Evolutionary conservation across 1,140 invertebrate species (phyloP).

Genomic region (Drosophila punjabiensis): DNA sequence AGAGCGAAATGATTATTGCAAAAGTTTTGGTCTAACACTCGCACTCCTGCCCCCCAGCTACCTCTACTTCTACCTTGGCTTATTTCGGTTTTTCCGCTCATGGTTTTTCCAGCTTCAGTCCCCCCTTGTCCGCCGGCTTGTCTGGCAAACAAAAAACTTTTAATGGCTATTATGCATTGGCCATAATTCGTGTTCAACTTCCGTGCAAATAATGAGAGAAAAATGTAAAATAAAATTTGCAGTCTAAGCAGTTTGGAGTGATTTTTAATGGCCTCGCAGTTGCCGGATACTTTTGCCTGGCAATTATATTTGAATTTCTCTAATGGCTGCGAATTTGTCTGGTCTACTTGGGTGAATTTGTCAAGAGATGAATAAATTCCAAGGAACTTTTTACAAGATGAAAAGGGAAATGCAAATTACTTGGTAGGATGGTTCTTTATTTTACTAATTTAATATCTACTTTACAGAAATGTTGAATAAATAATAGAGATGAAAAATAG

Average conservation of each 20-base stretch:
- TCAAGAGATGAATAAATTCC: neutral
- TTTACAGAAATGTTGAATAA: neutral
- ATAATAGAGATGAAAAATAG: neutral
- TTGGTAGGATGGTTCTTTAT: neutral
- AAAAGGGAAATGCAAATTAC: neutral
- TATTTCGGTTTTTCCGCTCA: constrained; percentile 28
- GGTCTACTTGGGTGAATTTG: constrained; percentile 23
- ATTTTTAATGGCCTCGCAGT: constrained; percentile 75
- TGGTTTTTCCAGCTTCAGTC: constrained; percentile 12
- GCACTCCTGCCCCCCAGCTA: constrained; percentile 24
- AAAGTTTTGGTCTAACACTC: constrained; percentile 76
- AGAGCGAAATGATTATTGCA: constrained; percentile 74
- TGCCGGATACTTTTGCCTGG: constrained; percentile 29
- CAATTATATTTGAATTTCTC: constrained; percentile 44
- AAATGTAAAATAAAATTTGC: constrained; percentile 69
- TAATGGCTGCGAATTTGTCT: constrained; percentile 49
- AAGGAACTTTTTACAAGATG: neutral
- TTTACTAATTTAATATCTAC: neutral
- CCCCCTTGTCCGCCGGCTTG: constrained; percentile 23
- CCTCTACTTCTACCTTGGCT: constrained; percentile 56
- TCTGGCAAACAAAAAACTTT: constrained; percentile 58
- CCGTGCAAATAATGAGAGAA: constrained; percentile 57
- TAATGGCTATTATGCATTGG: constrained; percentile 81
- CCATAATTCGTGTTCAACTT: constrained; percentile 71
- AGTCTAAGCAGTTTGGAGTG: constrained; percentile 73